Evolutionary conservation across 2,113 vertebrate genomes (phyloP), one percentile per base, ranked within the genome.

Genomic region (Zosterops japonicus): DNA sequence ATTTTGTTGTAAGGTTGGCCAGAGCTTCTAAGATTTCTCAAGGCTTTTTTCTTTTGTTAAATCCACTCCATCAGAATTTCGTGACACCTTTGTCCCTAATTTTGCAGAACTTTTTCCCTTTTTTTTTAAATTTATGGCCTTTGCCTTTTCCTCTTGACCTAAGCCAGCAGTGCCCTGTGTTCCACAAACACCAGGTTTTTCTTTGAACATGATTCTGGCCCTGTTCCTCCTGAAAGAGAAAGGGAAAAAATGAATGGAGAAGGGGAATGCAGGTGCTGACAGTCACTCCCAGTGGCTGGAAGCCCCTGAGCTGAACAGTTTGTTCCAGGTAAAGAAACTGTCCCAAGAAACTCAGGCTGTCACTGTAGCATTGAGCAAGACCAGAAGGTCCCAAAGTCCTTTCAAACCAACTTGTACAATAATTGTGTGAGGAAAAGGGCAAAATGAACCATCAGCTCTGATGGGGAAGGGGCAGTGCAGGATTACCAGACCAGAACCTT

Each of bases 111-210:
- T 6, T 3, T 41, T 68, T 11, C 31, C 5, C 8, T 36, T 75
- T 81, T 55, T 50, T 8, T 53, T 81, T n/a, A 15, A 15, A 41
- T 44, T 59, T 57, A 23, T 27, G 18, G 27, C 18, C 47, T 80
- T 85, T 90, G 49, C 18, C 22, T 77, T 69, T 71, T 89, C 20
- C 17, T 29, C n/a, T 69, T 65, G 31, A 42, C 29, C 4, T 25
- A 36, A 57, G 24, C 0, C 0, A 7, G 27, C 8, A 11, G 14
- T 24, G 12, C 35, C 7, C 27, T 36, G 21, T 29, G 18, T 46
- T 63, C 39, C 12, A 36, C 33, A 49, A 83, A 35, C 17, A 8
- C n/a, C 9, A 11, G 6, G 12, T 12, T 44, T 21, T 71, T 28
- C 50, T 87, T 87, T 59, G 39, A 83, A 44, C 6, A 0, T 25